Conservation (phyloP, 2,797 vertebrate genomes). For the Cyclura pinguis region DNA sequence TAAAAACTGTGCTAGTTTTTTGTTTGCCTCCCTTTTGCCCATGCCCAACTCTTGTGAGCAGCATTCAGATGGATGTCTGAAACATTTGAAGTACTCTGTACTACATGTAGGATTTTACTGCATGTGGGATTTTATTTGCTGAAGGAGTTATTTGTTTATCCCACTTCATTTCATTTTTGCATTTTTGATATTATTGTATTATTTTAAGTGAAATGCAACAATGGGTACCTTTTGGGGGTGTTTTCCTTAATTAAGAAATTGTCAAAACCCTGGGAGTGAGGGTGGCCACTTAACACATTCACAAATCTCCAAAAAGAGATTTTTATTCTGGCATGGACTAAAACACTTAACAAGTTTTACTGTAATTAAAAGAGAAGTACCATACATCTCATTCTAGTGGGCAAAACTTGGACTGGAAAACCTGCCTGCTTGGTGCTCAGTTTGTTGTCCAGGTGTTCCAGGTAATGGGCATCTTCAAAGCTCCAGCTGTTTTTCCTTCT, state of each 20-base stretch:
- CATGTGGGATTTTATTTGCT: not conserved
- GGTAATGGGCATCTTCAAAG: too few species aligned
- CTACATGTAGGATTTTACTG: not conserved
- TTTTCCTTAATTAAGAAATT: not conserved
- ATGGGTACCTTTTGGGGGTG: not conserved
- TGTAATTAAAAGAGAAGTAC: not conserved
- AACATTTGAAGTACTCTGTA: constrained; percentile 3
- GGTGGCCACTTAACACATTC: not conserved
- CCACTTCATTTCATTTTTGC: not conserved
- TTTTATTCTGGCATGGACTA: not conserved
- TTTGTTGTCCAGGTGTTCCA: too few species aligned
- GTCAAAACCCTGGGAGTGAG: not conserved
- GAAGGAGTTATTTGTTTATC: not conserved
- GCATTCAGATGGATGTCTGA: not conserved
- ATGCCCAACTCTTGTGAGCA: rapidly evolving
- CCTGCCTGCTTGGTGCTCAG: too few species aligned
- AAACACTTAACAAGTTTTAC: not conserved
- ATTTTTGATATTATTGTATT: not conserved
- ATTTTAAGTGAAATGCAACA: not conserved
- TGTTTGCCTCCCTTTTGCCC: not conserved
- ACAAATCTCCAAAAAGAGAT: not conserved
- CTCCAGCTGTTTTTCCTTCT: too few species aligned
- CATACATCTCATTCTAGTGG: too few species aligned
- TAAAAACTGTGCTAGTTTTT: not conserved
- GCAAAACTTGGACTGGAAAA: too few species aligned